Conservation (phyloP, 2,113 vertebrate genomes). For the Pristiophorus japonicus region DNA sequence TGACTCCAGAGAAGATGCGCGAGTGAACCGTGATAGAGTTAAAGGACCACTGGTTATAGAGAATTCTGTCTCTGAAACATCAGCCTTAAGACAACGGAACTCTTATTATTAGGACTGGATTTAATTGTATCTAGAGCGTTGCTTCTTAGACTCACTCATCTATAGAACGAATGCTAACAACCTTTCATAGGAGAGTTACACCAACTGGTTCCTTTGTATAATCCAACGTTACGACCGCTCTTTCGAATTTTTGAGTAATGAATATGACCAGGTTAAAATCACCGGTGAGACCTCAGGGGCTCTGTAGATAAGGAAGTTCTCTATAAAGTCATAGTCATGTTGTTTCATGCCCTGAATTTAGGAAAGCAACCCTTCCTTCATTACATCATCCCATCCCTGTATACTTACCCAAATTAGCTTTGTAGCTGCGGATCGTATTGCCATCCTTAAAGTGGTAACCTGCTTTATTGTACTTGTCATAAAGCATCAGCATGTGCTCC, state of each 20-base stretch:
- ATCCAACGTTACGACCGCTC: neutral
- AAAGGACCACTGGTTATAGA: neutral
- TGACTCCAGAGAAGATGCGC: neutral
- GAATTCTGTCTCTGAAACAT: neutral
- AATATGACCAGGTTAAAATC: too few relatives aligned
- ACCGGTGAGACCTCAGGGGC: rapidly evolving
- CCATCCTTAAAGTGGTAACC: conserved; percentile 64
- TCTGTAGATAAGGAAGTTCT: neutral
- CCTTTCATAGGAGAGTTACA: neutral
- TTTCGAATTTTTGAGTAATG: neutral
- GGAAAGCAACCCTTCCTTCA: neutral
- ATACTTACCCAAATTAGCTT: conserved; percentile 52
- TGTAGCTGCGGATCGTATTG: conserved; percentile 77
- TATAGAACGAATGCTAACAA: neutral
- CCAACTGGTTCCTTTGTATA: neutral
- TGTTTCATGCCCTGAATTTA: too few relatives aligned
- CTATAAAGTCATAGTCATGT: neutral
- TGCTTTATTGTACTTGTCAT: conserved; percentile 68
- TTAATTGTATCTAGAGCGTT: neutral
- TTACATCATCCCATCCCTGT: neutral
- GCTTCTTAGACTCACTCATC: neutral
- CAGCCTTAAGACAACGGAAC: neutral
- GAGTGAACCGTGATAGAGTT: neutral
- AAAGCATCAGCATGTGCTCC: conserved; percentile 86
- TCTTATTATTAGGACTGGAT: neutral